phyloP scores from a whole-genome alignment of 2,888 invertebrate genomes.

The Oxystoma pomonae region DNA sequence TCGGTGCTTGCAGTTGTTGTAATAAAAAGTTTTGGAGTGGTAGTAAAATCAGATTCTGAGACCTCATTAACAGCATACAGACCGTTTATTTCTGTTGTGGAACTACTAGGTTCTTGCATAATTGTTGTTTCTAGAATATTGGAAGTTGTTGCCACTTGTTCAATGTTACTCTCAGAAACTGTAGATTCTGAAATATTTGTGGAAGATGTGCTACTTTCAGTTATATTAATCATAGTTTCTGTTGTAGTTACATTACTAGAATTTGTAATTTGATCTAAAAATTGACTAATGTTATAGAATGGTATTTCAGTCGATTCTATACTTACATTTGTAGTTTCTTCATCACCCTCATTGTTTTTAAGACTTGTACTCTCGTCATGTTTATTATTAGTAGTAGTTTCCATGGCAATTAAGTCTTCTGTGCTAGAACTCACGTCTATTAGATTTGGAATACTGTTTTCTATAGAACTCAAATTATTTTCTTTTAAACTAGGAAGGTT shows the following conservation, averaged over 20 bases:
- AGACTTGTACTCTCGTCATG: conserved; percentile 18
- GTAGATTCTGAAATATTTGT: neutral
- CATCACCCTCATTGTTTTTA: neutral
- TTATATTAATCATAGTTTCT: neutral
- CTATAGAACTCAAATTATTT: neutral
- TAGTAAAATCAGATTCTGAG: conserved; percentile 32
- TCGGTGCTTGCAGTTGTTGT: conserved; percentile 33
- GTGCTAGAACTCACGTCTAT: conserved; percentile 35
- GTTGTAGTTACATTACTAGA: neutral
- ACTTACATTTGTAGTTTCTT: neutral
- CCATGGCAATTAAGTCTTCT: conserved; percentile 44
- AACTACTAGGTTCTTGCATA: neutral
- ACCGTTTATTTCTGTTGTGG: neutral
- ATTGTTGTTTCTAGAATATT: neutral
- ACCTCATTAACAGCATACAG: neutral
- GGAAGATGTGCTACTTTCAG: neutral
- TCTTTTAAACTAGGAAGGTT: neutral
- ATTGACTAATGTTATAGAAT: neutral
- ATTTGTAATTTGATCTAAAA: neutral
- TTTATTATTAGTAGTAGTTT: conserved; percentile 40
- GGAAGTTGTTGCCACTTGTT: neutral
- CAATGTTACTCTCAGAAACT: conserved; percentile 9
- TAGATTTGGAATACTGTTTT: conserved; percentile 11
- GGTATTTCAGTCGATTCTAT: neutral
- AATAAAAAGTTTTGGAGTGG: conserved; percentile 37